Percentiles rank a stretch among this genome's conserved stretches.
These are phyloP conservation scores for Tipula confusa DNA, from an alignment of 2,888 invertebrate species.

Conservation along the genomic window DNA sequence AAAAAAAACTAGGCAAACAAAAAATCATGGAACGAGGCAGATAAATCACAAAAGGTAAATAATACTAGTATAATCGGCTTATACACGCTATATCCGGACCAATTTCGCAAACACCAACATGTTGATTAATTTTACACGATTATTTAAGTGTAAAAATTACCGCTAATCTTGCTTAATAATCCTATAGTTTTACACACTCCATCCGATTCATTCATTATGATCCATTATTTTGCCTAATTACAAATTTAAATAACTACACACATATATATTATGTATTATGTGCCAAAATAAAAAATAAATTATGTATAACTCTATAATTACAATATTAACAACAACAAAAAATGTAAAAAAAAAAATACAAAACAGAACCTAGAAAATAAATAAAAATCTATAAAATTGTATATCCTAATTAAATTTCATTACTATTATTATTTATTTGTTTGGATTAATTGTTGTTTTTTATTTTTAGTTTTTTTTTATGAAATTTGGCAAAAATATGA, in stretches of 20 bases:
- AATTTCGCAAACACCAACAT: background rate
- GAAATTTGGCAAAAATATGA: slow-evolving; percentile 12
- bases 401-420: slow-evolving; percentile 25
- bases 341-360: too few relatives aligned
- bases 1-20: background rate
- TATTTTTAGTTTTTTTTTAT: background rate
- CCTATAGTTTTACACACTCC: background rate
- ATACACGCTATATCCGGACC: background rate
- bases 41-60: background rate
- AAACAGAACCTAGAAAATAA: background rate
- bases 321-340: too few relatives aligned
- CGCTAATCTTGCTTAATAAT: background rate
- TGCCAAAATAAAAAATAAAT: slow-evolving; percentile 14
- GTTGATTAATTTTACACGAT: slow-evolving; percentile 7
- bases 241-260: background rate
- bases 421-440: slow-evolving; percentile 25
- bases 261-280: background rate
- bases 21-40: background rate
- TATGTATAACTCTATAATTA: background rate
- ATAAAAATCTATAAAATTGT: slow-evolving; percentile 12
- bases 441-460: background rate
- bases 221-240: background rate
- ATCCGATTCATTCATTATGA: background rate
- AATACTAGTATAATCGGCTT: background rate
- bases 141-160: background rate